Evolutionary conservation across 2,797 vertebrate genomes (phyloP).

Genomic region (Limosa lapponica): DNA sequence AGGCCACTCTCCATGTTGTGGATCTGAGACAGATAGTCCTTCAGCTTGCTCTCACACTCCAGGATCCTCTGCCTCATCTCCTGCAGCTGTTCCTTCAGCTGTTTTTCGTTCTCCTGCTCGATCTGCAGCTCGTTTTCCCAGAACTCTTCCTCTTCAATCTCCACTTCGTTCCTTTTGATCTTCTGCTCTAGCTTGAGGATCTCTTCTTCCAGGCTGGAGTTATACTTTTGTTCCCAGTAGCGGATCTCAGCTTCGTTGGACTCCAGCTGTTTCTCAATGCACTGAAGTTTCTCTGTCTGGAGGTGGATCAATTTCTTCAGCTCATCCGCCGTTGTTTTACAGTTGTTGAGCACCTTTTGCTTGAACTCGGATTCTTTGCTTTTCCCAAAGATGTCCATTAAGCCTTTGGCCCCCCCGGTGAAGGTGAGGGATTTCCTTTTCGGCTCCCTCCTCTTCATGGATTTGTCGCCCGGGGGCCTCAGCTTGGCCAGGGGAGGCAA

Average conservation of each 20-base stretch:
- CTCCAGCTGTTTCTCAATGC: conserved; percentile 89
- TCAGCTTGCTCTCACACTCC: conserved; percentile 88
- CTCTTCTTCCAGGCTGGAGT: conserved; percentile 85
- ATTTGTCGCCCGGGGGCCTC: conserved; percentile 86
- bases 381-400: conserved; percentile 92
- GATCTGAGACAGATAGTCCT: conserved; percentile 84
- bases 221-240: conserved; percentile 84
- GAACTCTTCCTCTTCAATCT: conserved; percentile 98
- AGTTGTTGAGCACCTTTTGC: conserved; percentile 83
- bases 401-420: conserved; percentile 91
- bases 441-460: conserved; percentile 90
- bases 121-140: conserved; percentile 98
- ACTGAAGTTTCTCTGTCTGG: conserved; percentile 90
- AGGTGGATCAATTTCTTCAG: conserved; percentile 88
- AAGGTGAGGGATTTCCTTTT: conserved; percentile 97
- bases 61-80: conserved; percentile 87
- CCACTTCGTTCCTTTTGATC: conserved; percentile 91
- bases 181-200: conserved; percentile 90
- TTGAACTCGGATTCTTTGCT: conserved; percentile 86
- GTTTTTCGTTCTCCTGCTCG: conserved; percentile 93
- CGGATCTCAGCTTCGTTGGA: conserved; percentile 87
- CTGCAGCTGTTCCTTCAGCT: conserved; percentile 92
- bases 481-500: conserved; percentile 94
- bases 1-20: conserved; percentile 89
- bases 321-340: conserved; percentile 86